Conservation (phyloP, 2,113 vertebrate genomes). For the Pituophis catenifer region DNA sequence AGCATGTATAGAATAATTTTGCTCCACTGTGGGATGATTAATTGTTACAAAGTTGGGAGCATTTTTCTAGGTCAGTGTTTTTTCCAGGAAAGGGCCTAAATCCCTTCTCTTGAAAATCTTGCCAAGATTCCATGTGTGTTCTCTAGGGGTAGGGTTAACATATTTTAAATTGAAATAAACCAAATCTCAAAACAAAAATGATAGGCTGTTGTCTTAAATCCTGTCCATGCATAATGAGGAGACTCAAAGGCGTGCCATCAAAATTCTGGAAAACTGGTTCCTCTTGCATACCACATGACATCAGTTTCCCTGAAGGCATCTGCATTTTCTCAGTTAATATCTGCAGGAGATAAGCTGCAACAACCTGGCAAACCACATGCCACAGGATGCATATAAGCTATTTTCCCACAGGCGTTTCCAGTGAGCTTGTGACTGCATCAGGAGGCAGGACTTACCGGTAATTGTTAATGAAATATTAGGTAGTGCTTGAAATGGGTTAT, state of each 20-base stretch:
- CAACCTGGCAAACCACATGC: neutral
- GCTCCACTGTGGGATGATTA: neutral
- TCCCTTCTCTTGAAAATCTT: neutral
- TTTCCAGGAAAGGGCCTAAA: neutral
- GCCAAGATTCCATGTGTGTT: neutral
- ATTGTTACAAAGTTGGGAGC: neutral
- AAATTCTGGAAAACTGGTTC: neutral
- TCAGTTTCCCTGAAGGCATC: neutral
- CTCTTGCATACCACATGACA: neutral
- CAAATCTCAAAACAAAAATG: neutral
- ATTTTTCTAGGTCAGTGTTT: neutral
- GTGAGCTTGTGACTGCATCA: neutral
- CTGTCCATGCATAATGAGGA: neutral
- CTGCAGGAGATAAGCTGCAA: neutral
- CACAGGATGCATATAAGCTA: neutral
- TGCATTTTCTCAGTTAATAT: neutral
- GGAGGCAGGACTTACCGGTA: neutral
- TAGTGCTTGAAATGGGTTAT: neutral
- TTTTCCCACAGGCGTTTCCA: neutral
- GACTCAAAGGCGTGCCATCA: neutral
- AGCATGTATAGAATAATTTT: neutral
- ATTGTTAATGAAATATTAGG: neutral
- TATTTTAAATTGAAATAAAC: neutral
- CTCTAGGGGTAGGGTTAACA: neutral
- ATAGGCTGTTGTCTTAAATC: neutral